Base-by-base conservation (phyloP, 2,113 vertebrate species). In the Macquaria ambigua region DNA sequence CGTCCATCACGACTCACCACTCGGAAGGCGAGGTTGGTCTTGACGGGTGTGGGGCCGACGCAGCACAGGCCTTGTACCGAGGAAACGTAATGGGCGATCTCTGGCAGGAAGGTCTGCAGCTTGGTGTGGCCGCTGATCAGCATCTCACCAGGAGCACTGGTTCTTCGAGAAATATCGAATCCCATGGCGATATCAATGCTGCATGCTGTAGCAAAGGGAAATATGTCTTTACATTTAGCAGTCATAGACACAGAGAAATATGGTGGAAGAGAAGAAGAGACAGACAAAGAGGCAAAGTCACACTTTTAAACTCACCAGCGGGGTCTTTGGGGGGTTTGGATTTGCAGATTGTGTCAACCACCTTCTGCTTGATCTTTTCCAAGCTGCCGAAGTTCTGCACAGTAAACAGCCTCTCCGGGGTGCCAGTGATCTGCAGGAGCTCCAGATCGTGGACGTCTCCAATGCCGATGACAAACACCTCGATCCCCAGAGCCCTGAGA, bases 111-210 rank as follows among this genome's bases (percentile, higher is more conserved):
- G 0, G 9, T 34, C 79, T 46, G 67, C 2, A 95, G 92, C 63
- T 89, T 96, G 80, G 71, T 81, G 69, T 95, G 96, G 75, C 94
- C 79, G 16, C 79, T 92, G 66, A 89, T 43, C 25, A 94, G 85
- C 50, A 80, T 64, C 28, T 55, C 77, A 18, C 79, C 82, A 1
- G 48, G 8, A 63, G 11, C 20, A 11, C 83, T 70, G 1, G 6
- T 1, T 7, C 0, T 84, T 11, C 25, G 81, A 1, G 97, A 96
- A 81, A 95, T 95, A 82, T 98, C 97, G n/a, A 98, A 94, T 68
- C 96, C 97, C 81, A 98, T 48, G 67, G 95, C 96, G 84, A 98
- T 90, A 78, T 97, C 96, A 8, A 97, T 71, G 46, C 20, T 50
- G 62, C 97, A 98, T 56, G n/a, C 97, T 97, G 88, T 15, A 53